Evolutionary conservation across 37 sponge, comb jelly and placozoan genomes (phyloP).

Genomic region (Mnemiopsis leidyi): DNA sequence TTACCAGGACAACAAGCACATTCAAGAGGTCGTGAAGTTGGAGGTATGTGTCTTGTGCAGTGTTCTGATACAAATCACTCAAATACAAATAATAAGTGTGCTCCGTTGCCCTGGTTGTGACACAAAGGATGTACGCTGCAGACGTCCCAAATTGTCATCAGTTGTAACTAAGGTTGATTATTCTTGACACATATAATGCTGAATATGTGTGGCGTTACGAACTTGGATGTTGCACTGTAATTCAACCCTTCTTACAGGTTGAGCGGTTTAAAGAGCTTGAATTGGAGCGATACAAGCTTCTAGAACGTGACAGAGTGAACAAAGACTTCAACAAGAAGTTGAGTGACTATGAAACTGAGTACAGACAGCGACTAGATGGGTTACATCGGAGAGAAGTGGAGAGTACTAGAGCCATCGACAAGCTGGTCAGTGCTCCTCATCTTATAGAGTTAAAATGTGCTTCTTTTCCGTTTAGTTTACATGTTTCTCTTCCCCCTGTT

Average conservation of each 20-base stretch:
- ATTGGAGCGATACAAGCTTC: background rate
- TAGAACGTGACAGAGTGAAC: conserved; percentile 8
- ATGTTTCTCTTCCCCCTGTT: no score
- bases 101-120: no score
- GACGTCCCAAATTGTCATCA: no score
- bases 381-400: conserved; percentile 27
- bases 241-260: background rate
- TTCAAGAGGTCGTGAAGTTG: conserved; percentile 27
- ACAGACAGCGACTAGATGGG: conserved; percentile 22
- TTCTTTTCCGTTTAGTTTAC: no score
- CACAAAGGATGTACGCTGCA: no score
- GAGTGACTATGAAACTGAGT: conserved; percentile 44
- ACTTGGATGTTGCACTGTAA: no score
- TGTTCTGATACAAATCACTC: no score
- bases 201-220: no score
- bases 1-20: background rate
- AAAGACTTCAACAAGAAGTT: conserved; percentile 48
- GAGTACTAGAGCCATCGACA: conserved; percentile 29
- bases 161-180: no score
- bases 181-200: background rate
- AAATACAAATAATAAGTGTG: no score
- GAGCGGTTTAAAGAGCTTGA: conserved; percentile 59
- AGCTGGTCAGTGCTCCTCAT: conserved; percentile 42
- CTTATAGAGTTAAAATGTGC: no score
- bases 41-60: conserved; percentile 55